Percentiles rank a stretch among this genome's conserved stretches.
These are phyloP conservation scores for Sarcophaga caerulescens DNA, from an alignment of 2,888 invertebrate species.

Conservation along the genomic window DNA sequence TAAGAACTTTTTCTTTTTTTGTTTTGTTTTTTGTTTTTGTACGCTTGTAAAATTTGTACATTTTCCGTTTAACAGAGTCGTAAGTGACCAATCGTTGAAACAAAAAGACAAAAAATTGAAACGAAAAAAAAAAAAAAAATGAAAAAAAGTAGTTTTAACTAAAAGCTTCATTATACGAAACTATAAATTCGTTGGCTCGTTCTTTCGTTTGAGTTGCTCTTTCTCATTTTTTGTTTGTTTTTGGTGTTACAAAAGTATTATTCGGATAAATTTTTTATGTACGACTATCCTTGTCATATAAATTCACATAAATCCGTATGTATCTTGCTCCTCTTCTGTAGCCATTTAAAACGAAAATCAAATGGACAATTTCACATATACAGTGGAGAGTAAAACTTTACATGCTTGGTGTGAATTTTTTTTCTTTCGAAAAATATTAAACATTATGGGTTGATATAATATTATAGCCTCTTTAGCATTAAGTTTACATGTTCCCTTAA, in stretches of 20 bases:
- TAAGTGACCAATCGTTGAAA: slow-evolving; percentile 38
- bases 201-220: neutral
- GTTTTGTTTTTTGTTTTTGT: no score
- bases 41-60: slow-evolving; percentile 33
- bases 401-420: no score
- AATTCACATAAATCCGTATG: slow-evolving; percentile 61
- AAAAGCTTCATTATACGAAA: slow-evolving; percentile 47
- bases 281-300: slow-evolving; percentile 55
- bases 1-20: no score
- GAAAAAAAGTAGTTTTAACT: slow-evolving; percentile 29
- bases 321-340: slow-evolving; percentile 20
- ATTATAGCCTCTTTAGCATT: no score
- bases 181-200: neutral
- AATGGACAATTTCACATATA: neutral
- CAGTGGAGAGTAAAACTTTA: slow-evolving; percentile 11
- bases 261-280: slow-evolving; percentile 54
- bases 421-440: no score
- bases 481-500: no score
- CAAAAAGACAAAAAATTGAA: no score
- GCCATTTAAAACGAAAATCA: slow-evolving; percentile 19
- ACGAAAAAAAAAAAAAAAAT: neutral
- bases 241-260: slow-evolving; percentile 49
- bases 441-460: no score
- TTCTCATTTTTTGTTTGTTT: slow-evolving; percentile 4
- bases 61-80: slow-evolving; percentile 35